These are phyloP conservation scores for Selene dorsalis DNA, from an alignment of 2,797 vertebrate genomes.

Conservation along the genomic window DNA sequence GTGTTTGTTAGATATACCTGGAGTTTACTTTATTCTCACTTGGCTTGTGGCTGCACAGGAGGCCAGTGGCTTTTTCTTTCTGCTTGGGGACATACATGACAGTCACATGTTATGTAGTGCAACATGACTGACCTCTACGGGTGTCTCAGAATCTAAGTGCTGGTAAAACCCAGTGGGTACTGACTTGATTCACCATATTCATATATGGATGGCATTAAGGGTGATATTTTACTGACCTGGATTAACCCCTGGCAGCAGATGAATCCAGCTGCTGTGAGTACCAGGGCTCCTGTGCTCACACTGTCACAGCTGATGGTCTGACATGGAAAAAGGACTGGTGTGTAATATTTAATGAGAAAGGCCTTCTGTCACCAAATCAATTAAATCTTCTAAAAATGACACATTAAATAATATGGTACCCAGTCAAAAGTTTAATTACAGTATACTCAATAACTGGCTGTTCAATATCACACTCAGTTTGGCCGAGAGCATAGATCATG, in stretches of 20 bases:
- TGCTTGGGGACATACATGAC: background rate
- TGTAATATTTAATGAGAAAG: background rate
- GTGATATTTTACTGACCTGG: background rate
- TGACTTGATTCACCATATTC: background rate
- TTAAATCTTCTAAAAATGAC: conserved; percentile 6
- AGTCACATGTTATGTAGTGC: no score
- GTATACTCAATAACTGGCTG: conserved; percentile 27
- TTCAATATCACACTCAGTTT: conserved; percentile 40
- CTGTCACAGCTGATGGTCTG: background rate
- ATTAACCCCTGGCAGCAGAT: conserved; percentile 20
- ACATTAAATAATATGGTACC: background rate
- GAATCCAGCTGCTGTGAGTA: background rate
- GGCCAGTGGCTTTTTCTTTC: background rate
- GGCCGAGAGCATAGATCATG: conserved; percentile 7
- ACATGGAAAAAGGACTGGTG: background rate
- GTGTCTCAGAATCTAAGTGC: no score
- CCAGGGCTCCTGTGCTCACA: background rate
- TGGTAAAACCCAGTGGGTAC: no score
- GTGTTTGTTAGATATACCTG: background rate
- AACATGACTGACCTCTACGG: no score
- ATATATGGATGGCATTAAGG: background rate
- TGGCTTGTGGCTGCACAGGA: background rate
- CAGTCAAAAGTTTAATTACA: conserved; percentile 44
- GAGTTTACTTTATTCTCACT: background rate
- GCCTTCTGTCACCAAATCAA: background rate